These are phyloP conservation scores for Galeopsomyia nigrocyanea DNA, from an alignment of 2,888 invertebrate genomes.

Conservation along the genomic window DNA sequence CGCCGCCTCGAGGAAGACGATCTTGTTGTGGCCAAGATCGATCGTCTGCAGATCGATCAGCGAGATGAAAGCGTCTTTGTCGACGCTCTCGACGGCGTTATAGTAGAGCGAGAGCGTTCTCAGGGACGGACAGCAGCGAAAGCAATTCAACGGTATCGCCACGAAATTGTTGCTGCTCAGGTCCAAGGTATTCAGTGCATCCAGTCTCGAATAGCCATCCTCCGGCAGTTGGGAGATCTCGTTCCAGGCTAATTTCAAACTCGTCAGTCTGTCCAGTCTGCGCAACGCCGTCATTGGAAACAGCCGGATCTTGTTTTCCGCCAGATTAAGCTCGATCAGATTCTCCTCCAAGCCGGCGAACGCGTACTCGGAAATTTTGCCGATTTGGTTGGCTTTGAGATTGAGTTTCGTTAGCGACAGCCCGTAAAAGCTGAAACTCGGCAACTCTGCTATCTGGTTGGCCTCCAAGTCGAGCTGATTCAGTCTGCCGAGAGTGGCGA, in stretches of 20 bases:
- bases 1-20: conserved; percentile 79
- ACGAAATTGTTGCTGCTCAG: conserved; percentile 89
- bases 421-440: conserved; percentile 91
- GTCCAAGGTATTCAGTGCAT: conserved; percentile 83
- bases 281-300: conserved; percentile 87
- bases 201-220: conserved; percentile 79
- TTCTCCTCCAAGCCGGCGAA: conserved; percentile 84
- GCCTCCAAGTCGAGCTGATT: conserved; percentile 85
- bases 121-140: conserved; percentile 84
- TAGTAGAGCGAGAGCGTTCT: conserved; percentile 86
- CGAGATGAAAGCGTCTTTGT: conserved; percentile 82
- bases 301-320: conserved; percentile 86
- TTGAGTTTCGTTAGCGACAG: conserved; percentile 85
- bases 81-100: conserved; percentile 84
- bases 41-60: conserved; percentile 83
- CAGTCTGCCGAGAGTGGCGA: conserved; percentile 79
- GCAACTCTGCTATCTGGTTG: conserved; percentile 86
- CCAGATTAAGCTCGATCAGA: conserved; percentile 86
- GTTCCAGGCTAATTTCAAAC: conserved; percentile 76
- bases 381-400: conserved; percentile 86
- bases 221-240: conserved; percentile 77
- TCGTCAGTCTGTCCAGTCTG: conserved; percentile 79
- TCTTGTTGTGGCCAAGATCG: conserved; percentile 90
- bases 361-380: conserved; percentile 85
- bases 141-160: conserved; percentile 82